phyloP scores from a whole-genome alignment of 2,113 vertebrate species.

The Macquaria ambigua region DNA sequence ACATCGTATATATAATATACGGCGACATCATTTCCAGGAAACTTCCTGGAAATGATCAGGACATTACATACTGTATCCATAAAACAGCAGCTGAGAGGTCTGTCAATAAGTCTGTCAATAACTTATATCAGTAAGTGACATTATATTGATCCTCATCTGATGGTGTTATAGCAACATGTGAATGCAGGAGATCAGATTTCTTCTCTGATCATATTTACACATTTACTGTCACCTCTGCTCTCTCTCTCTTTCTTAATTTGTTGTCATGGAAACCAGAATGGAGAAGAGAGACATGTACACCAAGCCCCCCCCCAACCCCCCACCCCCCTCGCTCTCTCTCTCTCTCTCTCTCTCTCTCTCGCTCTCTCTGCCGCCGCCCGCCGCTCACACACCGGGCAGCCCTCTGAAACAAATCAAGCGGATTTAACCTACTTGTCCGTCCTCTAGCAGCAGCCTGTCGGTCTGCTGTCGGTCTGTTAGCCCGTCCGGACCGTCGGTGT shows the following conservation, averaged over 20 bases:
- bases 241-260: slow-evolving; percentile 51
- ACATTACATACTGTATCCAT: too few species aligned
- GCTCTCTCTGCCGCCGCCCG: slow-evolving; percentile 36
- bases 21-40: too few species aligned
- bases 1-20: too few species aligned
- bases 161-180: too few species aligned
- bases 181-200: too few species aligned
- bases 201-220: too few species aligned
- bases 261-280: slow-evolving; percentile 83
- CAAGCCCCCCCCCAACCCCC: background rate
- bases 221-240: too few species aligned
- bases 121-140: too few species aligned
- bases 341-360: background rate
- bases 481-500: slow-evolving; percentile 31
- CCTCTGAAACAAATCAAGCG: slow-evolving; percentile 56
- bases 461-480: slow-evolving; percentile 13
- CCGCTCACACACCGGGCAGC: slow-evolving; percentile 66
- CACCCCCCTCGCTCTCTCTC: background rate
- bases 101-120: too few species aligned
- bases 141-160: too few species aligned
- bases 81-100: too few species aligned
- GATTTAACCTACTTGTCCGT: slow-evolving; percentile 48
- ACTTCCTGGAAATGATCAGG: too few species aligned
- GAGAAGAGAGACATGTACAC: background rate
- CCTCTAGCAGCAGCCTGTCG: slow-evolving; percentile 33